Percentiles rank a stretch among this genome's conserved stretches.
phyloP scores from a whole-genome alignment of 1,140 invertebrate species.

The Cephus cinctus region DNA sequence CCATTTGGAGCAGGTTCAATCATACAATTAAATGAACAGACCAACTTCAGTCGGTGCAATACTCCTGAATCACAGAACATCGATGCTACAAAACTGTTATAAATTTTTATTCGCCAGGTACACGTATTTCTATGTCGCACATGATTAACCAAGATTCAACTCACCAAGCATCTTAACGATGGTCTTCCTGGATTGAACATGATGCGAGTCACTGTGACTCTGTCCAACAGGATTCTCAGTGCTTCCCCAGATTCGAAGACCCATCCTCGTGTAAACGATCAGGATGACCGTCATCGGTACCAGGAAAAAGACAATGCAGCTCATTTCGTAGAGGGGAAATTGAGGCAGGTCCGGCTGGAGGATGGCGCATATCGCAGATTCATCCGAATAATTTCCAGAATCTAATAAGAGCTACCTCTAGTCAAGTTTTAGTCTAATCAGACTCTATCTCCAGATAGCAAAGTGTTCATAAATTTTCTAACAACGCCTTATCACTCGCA shows the following conservation, averaged over 20 bases:
- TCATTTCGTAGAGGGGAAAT: constrained; percentile 74
- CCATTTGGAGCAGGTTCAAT: too few species aligned
- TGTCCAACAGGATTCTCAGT: constrained; percentile 39
- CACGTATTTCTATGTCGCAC: too few species aligned
- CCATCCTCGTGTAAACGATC: constrained; percentile 77
- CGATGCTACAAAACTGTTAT: too few species aligned
- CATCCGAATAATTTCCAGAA: constrained; percentile 51
- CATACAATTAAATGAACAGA: too few species aligned
- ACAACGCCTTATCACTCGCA: too few species aligned
- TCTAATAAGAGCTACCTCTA: constrained; percentile 23
- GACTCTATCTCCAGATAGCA: not conserved
- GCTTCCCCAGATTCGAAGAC: constrained; percentile 65
- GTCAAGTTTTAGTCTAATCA: constrained; percentile 3
- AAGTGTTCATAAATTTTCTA: not conserved
- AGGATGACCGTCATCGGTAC: constrained; percentile 79
- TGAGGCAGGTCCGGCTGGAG: constrained; percentile 48
- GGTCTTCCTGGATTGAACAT: constrained; percentile 68
- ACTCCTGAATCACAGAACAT: too few species aligned
- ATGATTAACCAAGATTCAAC: constrained; percentile 23
- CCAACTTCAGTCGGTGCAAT: too few species aligned
- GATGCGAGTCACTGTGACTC: constrained; percentile 62
- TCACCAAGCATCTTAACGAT: constrained; percentile 83
- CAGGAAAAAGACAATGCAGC: constrained; percentile 79
- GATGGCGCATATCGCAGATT: constrained; percentile 79
- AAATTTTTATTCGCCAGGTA: too few species aligned